phyloP scores from a whole-genome alignment of 2,113 vertebrate species.

The Platycercus adscitus region DNA sequence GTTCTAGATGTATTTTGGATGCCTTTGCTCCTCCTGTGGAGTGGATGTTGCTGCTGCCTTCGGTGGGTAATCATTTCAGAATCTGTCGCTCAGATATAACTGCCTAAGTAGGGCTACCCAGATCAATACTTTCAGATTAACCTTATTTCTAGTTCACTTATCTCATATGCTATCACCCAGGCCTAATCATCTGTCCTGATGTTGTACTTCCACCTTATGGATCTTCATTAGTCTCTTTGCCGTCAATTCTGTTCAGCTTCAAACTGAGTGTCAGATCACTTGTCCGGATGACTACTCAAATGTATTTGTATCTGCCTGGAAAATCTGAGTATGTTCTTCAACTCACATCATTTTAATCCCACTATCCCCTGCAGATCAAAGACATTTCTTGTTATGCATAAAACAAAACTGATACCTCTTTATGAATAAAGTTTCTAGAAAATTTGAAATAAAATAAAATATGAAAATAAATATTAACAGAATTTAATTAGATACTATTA shows the following conservation, averaged over 20 bases:
- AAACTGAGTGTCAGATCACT: not conserved
- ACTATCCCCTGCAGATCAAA: not conserved
- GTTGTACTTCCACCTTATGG: not conserved
- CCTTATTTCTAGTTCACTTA: constrained; percentile 22
- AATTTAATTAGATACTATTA: not conserved
- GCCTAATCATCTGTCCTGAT: not conserved
- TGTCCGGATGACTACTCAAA: not conserved
- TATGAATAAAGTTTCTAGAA: not conserved
- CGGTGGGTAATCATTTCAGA: not conserved
- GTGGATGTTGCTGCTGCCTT: not conserved
- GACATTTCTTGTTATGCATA: not conserved
- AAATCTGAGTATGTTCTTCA: not conserved
- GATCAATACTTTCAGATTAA: constrained; percentile 15
- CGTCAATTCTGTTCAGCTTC: not conserved
- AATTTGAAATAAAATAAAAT: not conserved
- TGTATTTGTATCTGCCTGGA: not conserved
- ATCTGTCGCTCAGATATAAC: not conserved
- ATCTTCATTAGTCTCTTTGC: not conserved
- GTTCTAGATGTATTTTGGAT: not conserved
- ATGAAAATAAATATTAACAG: not conserved
- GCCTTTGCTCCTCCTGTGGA: fast-evolving
- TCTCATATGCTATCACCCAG: not conserved
- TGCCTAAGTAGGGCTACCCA: not conserved
- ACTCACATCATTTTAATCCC: not conserved
- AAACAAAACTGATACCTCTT: not conserved